These are phyloP conservation scores for Chromobotia macracanthus DNA, from an alignment of 2,797 vertebrate genomes.

Conservation along the genomic window DNA sequence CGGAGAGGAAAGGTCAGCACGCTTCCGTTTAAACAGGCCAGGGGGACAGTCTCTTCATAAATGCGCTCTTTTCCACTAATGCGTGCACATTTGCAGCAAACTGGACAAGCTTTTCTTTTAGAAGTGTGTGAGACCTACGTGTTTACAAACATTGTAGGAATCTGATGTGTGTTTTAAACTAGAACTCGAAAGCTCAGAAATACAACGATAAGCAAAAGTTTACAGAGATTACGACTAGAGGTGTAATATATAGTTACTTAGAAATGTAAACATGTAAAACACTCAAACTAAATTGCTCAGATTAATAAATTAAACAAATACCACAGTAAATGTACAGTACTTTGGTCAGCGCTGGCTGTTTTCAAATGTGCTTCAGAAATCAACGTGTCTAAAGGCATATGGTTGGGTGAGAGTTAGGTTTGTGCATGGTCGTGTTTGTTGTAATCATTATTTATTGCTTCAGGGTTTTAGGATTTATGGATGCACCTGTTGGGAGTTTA, in stretches of 20 bases:
- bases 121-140: not conserved
- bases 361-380: too few relatives aligned
- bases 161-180: not conserved
- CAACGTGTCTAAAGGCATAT: too few relatives aligned
- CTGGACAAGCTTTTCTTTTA: not conserved
- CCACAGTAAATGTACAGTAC: not conserved
- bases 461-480: not conserved
- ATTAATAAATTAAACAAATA: not conserved
- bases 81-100: not conserved
- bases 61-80: not conserved
- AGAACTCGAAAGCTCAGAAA: not conserved
- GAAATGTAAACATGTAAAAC: not conserved
- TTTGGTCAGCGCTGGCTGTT: too few relatives aligned
- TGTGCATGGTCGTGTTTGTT: not conserved
- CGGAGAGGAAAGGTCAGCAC: constrained; percentile 83
- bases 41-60: not conserved
- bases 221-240: too few relatives aligned
- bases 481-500: constrained; percentile 2
- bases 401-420: not conserved
- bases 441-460: not conserved
- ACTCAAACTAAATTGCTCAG: too few relatives aligned
- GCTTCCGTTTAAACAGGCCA: not conserved
- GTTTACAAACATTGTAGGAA: not conserved
- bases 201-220: not conserved
- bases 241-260: not conserved